These are phyloP conservation scores for Stenodema calcarata DNA, from an alignment of 2,888 invertebrate genomes.

Conservation along the genomic window DNA sequence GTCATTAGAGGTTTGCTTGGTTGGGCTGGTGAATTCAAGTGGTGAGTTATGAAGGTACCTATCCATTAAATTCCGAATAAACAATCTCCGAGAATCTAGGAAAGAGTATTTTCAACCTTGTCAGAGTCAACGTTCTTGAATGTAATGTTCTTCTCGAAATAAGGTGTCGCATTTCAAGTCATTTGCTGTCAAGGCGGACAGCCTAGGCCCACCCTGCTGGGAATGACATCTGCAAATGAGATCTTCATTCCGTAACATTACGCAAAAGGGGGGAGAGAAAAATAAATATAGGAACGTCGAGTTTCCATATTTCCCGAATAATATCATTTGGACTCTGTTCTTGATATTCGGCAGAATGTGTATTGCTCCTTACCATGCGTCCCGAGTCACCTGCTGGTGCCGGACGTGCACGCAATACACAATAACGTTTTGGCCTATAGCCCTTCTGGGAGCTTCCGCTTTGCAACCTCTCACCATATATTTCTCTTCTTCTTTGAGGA, in stretches of 20 bases:
- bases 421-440: not conserved
- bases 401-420: not conserved
- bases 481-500: not conserved
- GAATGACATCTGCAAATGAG: not conserved
- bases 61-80: too few species aligned
- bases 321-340: not conserved
- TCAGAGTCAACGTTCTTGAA: too few species aligned
- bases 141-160: too few species aligned
- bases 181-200: not conserved
- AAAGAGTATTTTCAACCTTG: too few species aligned
- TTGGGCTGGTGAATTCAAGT: too few species aligned
- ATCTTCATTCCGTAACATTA: not conserved
- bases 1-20: too few species aligned
- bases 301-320: not conserved
- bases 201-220: not conserved
- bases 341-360: constrained; percentile 11
- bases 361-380: not conserved
- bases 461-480: not conserved
- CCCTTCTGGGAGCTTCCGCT: not conserved
- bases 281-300: not conserved
- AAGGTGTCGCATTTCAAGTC: too few species aligned
- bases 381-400: constrained; percentile 25
- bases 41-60: too few species aligned
- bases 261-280: not conserved
- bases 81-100: too few species aligned